Base-by-base conservation (phyloP, 2,113 vertebrate genomes). In the Psittacara wagleri region DNA sequence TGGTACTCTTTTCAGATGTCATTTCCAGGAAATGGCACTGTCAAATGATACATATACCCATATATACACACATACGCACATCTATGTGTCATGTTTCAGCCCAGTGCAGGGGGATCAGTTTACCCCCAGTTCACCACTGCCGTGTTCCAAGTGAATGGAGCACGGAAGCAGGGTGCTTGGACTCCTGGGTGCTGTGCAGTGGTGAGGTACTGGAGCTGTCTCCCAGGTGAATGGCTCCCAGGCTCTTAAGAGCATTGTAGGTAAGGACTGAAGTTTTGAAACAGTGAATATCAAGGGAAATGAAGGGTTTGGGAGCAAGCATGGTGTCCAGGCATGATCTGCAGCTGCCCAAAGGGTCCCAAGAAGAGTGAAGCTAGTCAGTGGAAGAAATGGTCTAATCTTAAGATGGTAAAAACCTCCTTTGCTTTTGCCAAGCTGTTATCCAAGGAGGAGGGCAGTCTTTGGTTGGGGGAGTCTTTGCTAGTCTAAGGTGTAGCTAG, bases 131-230 rank as follows among this genome's bases (percentile, higher is more conserved):
- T 88, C 55, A 16, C 11, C 0, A 3, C 44, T 27, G 68, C 44
- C 1, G 0, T 69, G 44, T 63, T 37, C 41, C 4, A 2, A 48
- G 48, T 1, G 1, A 11, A 29, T 3, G 2, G 20, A 63, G 29
- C 48, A 41, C 5, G 35, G 39, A 69, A 37, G 13, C 51, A 43
- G 31, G 0, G 4, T 35, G 48, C 5, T 20, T 55, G 43, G 67
- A 44, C 24, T 35, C 4, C 0, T 1, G 11, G 43, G 29, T 66
- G 59, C 52, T 63, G 46, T 41, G 69, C 28, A 7, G 2, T 20
- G 52, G 35, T 20, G 3, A 20, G 61, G 35, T 13, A 67, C 15
- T 59, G 83, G 44, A n/a, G 31, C 5, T 74, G 28, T 35, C 17
- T 83, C 39, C 55, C 44, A 39, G n/a, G 17, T 33, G 43, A 16